A percentile compares a stretch with the other conserved stretches of the same genome.
These are phyloP conservation scores for Vipera ursinii DNA, from an alignment of 2,797 vertebrate species.

Conservation along the genomic window DNA sequence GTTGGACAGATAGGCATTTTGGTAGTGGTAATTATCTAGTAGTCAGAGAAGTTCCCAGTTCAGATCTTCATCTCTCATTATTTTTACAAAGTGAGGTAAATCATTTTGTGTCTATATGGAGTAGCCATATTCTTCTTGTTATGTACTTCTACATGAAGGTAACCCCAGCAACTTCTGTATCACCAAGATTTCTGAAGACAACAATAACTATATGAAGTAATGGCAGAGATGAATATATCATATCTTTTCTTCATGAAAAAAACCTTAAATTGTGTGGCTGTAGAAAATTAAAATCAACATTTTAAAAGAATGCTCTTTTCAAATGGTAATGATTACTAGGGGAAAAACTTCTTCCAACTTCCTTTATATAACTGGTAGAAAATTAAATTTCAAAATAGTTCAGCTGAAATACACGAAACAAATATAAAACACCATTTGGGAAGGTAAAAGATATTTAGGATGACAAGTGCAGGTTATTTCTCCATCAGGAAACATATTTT, in stretches of 20 bases:
- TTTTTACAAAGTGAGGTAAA: background rate
- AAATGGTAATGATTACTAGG: background rate
- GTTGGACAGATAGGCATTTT: background rate
- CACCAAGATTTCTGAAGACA: background rate
- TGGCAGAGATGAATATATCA: no score
- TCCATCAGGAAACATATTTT: background rate
- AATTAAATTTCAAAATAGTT: background rate
- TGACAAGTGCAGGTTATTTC: background rate
- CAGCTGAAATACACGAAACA: background rate
- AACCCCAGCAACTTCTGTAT: background rate
- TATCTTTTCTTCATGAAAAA: background rate
- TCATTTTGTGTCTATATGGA: background rate
- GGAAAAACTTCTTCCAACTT: background rate
- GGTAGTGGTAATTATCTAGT: background rate
- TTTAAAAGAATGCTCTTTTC: background rate
- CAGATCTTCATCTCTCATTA: background rate
- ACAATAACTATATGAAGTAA: background rate
- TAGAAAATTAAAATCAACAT: background rate
- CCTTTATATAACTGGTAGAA: background rate
- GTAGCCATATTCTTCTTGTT: background rate
- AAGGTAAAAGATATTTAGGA: background rate
- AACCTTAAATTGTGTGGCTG: background rate
- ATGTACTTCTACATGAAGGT: background rate
- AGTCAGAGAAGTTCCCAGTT: background rate
- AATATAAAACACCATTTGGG: background rate